These are phyloP conservation scores for Ornithorhynchus anatinus DNA, from an alignment of 2,113 vertebrate genomes.

Conservation along the genomic window DNA sequence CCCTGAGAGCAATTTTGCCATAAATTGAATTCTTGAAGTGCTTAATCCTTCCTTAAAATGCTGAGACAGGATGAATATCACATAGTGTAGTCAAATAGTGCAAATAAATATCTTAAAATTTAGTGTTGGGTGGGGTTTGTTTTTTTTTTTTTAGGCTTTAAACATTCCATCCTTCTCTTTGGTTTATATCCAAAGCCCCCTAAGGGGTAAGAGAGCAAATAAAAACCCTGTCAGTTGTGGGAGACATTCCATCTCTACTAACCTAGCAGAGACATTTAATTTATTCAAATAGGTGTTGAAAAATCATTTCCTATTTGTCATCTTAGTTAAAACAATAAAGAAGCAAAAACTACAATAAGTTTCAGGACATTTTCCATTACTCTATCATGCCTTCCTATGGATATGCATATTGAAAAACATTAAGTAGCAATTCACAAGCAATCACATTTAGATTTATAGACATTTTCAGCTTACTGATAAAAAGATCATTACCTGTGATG, in stretches of 20 bases:
- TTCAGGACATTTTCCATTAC: constrained; percentile 51
- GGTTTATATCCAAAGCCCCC: not conserved
- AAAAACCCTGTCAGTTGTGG: constrained; percentile 3
- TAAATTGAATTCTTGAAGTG: too few species aligned
- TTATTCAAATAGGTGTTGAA: constrained; percentile 64
- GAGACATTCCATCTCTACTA: constrained; percentile 51
- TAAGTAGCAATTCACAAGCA: constrained; percentile 80
- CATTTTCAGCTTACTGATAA: constrained; percentile 83
- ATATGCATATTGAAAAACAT: constrained; percentile 82
- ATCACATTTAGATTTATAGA: constrained; percentile 81
- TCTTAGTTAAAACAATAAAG: constrained; percentile 53
- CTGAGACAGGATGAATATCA: too few species aligned
- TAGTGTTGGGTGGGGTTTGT: not conserved
- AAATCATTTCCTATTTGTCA: constrained; percentile 57
- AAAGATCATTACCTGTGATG: constrained; percentile 95
- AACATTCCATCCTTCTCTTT: too few species aligned
- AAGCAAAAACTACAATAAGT: constrained; percentile 52
- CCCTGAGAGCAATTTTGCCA: too few species aligned
- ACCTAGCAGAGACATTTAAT: constrained; percentile 49
- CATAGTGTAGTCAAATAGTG: too few species aligned
- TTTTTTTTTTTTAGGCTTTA: constrained; percentile 6
- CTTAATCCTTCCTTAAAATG: too few species aligned
- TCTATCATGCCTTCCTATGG: constrained; percentile 68
- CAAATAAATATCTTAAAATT: constrained; percentile 8
- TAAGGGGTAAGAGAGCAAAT: constrained; percentile 15